A percentile compares a stretch with the other conserved stretches of the same genome.
These are phyloP conservation scores for Drosophila albomicans DNA, from an alignment of 1,140 invertebrate species.

Conservation along the genomic window DNA sequence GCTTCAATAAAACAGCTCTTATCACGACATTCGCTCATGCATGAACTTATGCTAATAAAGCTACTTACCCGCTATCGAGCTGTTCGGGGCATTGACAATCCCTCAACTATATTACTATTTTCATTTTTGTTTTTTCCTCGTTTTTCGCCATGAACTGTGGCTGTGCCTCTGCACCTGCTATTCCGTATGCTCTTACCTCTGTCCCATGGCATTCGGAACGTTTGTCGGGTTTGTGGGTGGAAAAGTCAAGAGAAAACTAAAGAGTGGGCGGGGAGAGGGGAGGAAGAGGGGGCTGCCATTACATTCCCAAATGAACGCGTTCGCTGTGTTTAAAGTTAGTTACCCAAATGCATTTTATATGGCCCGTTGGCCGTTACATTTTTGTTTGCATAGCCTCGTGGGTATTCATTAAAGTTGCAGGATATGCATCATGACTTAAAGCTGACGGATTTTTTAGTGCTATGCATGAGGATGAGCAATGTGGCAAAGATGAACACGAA, in stretches of 20 bases:
- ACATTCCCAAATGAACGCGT: slow-evolving; percentile 72
- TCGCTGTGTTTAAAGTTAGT: slow-evolving; percentile 74
- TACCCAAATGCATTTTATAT: slow-evolving; percentile 80
- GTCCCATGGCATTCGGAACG: background rate
- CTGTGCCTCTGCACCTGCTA: slow-evolving; percentile 24
- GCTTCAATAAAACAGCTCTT: background rate
- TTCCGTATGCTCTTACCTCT: slow-evolving; percentile 11
- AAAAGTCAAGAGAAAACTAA: no score
- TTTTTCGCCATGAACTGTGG: slow-evolving; percentile 6
- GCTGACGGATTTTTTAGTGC: slow-evolving; percentile 62
- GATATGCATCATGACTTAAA: slow-evolving; percentile 56
- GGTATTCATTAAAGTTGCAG: slow-evolving; percentile 62
- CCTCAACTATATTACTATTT: slow-evolving; percentile 25
- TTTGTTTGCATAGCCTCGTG: slow-evolving; percentile 73
- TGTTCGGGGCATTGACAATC: slow-evolving; percentile 34
- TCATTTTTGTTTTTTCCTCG: background rate
- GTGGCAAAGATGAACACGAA: slow-evolving; percentile 11
- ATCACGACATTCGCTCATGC: slow-evolving; percentile 23
- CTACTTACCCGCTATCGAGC: slow-evolving; percentile 15
- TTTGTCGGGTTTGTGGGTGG: background rate
- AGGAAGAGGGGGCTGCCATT: slow-evolving; percentile 17
- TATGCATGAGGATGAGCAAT: background rate
- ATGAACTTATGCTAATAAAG: slow-evolving; percentile 34
- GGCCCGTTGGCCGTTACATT: slow-evolving; percentile 72
- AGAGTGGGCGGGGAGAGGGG: background rate